Base-by-base conservation (phyloP, 2,113 vertebrate genomes). In the Pelodiscus sinensis region DNA sequence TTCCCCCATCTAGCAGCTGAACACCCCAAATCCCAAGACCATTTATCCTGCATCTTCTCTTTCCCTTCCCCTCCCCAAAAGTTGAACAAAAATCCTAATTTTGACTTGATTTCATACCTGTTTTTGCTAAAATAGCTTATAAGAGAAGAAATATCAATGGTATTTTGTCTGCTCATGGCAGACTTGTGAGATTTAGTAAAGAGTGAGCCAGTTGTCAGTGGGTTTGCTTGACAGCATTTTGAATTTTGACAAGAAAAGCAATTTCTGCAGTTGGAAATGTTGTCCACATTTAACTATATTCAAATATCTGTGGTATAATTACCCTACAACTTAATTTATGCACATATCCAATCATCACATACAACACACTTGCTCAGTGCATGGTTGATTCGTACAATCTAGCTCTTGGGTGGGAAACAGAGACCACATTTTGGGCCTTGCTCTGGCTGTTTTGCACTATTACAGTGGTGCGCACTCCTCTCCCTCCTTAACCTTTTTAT, bases 391-490 rank as follows among this genome's bases (percentile, higher is more conserved):
- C 2, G 27, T 77, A 65, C 13, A 9, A 7, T 24, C 55, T 44
- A 87, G 9, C 5, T 16, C 8, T 18, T 7, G 5, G 6, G n/a
- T 0, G 60, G 31, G 60, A 19, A 29, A 84, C 7, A 51, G 14
- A 54, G 85, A 18, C 9, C 85, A 68, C 16, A 13, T 4, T 19
- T 68, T 51, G 51, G 78, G 2, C 2, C 2, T 11, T 31, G 1
- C 13, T 68, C 9, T 2, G 16, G 7, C 6, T 71, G 4, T 31
- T 90, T 90, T 12, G 29, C 83, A 29, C 29, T 8, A 18, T 2
- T 88, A 6, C 31, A 12, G 27, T 9, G 52, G 9, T 51, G 51
- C 2, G 2, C 9, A 78, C 6, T 73, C 82, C 22, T 5, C 8
- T 1, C 21, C 55, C 52, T 52, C 31, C 24, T 79, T 54, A 15